These are phyloP conservation scores for Dolichomitus sp. DNA, from an alignment of 2,888 invertebrate genomes.

Conservation along the genomic window DNA sequence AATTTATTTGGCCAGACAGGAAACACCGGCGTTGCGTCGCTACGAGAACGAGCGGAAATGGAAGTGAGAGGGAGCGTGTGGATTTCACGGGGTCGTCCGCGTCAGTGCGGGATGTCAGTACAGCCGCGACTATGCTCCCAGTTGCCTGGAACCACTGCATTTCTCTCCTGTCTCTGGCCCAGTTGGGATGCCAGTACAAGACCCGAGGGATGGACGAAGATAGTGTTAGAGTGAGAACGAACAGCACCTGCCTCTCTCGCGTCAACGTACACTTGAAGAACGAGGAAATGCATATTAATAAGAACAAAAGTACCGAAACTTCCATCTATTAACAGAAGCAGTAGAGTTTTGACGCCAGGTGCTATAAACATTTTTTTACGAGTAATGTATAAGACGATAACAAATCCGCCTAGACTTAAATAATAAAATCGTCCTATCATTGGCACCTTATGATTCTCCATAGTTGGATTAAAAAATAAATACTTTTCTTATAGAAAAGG, in stretches of 20 bases:
- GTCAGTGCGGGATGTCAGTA: slow-evolving; percentile 22
- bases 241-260: slow-evolving; percentile 56
- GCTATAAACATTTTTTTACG: not conserved
- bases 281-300: slow-evolving; percentile 82
- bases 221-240: slow-evolving; percentile 32
- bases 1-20: slow-evolving; percentile 84
- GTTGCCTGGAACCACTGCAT: slow-evolving; percentile 36
- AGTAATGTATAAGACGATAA: not conserved
- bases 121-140: slow-evolving; percentile 22
- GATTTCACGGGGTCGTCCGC: slow-evolving; percentile 42
- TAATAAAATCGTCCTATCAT: no score
- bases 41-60: slow-evolving; percentile 37
- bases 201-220: slow-evolving; percentile 48
- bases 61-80: slow-evolving; percentile 33
- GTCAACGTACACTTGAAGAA: slow-evolving; percentile 70
- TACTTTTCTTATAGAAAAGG: not conserved
- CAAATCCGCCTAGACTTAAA: not conserved
- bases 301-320: slow-evolving; percentile 80
- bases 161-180: not conserved
- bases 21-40: slow-evolving; percentile 80
- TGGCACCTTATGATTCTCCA: no score
- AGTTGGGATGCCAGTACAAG: slow-evolving; percentile 25
- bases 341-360: not conserved
- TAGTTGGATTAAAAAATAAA: not conserved
- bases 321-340: slow-evolving; percentile 54